Base-by-base conservation (phyloP, 2,888 invertebrate species). In the Ypsolopha sequella region DNA sequence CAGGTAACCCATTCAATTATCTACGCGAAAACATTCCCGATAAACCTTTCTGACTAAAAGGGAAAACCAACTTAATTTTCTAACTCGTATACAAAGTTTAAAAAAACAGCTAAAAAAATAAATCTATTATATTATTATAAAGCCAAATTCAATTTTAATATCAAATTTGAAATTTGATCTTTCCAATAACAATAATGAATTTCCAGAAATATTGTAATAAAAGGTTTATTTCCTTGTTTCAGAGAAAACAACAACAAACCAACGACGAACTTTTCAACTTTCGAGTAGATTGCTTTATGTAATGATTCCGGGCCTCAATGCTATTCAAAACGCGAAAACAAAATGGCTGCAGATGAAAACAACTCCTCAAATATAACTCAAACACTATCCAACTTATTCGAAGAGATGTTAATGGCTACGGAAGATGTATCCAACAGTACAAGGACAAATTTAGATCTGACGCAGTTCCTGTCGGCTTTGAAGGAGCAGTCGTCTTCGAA, bases 331-430 rank as follows among this genome's bases (percentile, higher is more conserved):
- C 24, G 14, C 6, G 7, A 36, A 49, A 38, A 11, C 50, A 73
- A 64, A 58, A 84, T 82, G 84, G 64, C 66, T 53, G 57, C 24
- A 24, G 24, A 60, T 41, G 73, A 73, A 52, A 74, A 72, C 34
- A 63, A 61, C 38, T 52, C 53, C 6, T 68, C 74, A 1, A 85
- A 85, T 54, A 78, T 86, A 58, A 85, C 85, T 10, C 73, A 77
- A 56, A 70, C 80, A 0, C 56, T 86, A 11, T 77, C 81, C 2
- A 76, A 71, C 57, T 62, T 85, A 46, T 84, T 86, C 49, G 80
- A 80, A 58, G 82, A 84, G 52, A 76, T 85, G 75, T 55, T 85
- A 36, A 58, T 76, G 3, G 77, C 77, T 14, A 73, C 79, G 0
- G 79, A 77, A 50, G 66, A 70, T 36, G 60, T 64, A 0, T 66